Evolutionary conservation across 2,797 vertebrate genomes (phyloP).

Genomic region (Labeo calbasu): DNA sequence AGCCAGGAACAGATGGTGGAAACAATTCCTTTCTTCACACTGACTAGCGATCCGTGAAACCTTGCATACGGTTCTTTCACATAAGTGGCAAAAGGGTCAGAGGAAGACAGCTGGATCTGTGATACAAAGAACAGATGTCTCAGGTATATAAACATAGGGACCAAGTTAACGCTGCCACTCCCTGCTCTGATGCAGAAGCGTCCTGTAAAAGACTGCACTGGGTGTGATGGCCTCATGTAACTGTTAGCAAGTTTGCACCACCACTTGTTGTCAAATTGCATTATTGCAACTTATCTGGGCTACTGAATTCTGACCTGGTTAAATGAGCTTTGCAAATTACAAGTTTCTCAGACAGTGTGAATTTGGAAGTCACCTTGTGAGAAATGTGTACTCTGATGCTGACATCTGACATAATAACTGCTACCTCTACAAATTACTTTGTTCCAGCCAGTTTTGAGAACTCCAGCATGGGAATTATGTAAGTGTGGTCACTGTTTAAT

Average conservation of each 20-base stretch:
- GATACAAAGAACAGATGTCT: constrained; percentile 61
- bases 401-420: background rate
- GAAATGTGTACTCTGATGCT: background rate
- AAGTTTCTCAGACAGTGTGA: constrained; percentile 8
- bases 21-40: constrained; percentile 53
- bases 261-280: background rate
- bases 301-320: constrained; percentile 5
- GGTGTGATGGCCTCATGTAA: constrained; percentile 14
- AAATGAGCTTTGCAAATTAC: background rate
- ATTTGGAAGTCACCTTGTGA: constrained; percentile 6
- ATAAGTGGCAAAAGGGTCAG: constrained; percentile 57
- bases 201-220: background rate
- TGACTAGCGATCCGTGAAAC: constrained; percentile 51
- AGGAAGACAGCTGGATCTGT: constrained; percentile 57
- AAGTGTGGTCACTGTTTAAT: constrained; percentile 56
- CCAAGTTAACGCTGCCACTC: background rate
- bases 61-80: constrained; percentile 54
- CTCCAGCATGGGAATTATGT: constrained; percentile 50
- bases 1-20: constrained; percentile 62
- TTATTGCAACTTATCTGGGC: background rate
- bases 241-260: background rate
- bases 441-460: background rate
- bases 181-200: constrained; percentile 2
- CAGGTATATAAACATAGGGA: constrained; percentile 58
- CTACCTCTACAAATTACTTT: background rate